A percentile compares a stretch with the other conserved stretches of the same genome.
These are phyloP conservation scores for Megaleporinus macrocephalus DNA, from an alignment of 2,113 vertebrate genomes.

Conservation along the genomic window DNA sequence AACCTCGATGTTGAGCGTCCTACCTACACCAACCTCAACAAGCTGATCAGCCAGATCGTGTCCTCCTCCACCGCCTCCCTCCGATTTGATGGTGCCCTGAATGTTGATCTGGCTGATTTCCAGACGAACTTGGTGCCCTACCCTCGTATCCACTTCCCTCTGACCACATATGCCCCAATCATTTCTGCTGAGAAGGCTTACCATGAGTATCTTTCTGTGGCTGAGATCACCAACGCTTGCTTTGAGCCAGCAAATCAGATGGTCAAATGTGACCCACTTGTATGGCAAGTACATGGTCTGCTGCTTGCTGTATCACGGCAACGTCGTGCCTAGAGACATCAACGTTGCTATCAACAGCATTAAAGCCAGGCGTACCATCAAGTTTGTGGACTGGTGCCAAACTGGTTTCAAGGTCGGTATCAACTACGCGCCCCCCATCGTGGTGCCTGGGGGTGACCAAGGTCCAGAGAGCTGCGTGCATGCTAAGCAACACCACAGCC, in stretches of 20 bases:
- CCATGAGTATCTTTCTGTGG: slow-evolving; percentile 73
- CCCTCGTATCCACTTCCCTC: slow-evolving; percentile 65
- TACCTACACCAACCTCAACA: slow-evolving; percentile 69
- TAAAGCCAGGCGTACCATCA: too few species aligned
- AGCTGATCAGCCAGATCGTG: slow-evolving; percentile 65
- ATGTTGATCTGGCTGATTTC: slow-evolving; percentile 84
- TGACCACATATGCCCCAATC: slow-evolving; percentile 73
- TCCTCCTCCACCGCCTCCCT: slow-evolving; percentile 76
- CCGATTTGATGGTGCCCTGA: slow-evolving; percentile 83
- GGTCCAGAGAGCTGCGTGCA: too few species aligned
- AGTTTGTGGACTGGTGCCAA: too few species aligned
- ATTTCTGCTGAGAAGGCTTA: slow-evolving; percentile 78
- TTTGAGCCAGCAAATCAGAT: slow-evolving; percentile 79
- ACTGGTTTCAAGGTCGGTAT: too few species aligned
- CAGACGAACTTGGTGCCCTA: slow-evolving; percentile 73
- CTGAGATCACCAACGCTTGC: slow-evolving; percentile 76
- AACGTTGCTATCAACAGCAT: too few species aligned
- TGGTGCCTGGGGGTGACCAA: too few species aligned
- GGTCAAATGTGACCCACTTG: slow-evolving; percentile 76
- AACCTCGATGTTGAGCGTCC: slow-evolving; percentile 80
- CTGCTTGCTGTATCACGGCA: too few species aligned
- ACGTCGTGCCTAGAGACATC: too few species aligned
- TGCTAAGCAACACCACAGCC: too few species aligned
- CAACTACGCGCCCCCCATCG: too few species aligned
- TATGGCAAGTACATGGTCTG: too few species aligned